Percentiles rank a stretch among this genome's conserved stretches.
Conservation (phyloP, 2,888 invertebrate species). For the Hirtodrosophila alboralis region DNA sequence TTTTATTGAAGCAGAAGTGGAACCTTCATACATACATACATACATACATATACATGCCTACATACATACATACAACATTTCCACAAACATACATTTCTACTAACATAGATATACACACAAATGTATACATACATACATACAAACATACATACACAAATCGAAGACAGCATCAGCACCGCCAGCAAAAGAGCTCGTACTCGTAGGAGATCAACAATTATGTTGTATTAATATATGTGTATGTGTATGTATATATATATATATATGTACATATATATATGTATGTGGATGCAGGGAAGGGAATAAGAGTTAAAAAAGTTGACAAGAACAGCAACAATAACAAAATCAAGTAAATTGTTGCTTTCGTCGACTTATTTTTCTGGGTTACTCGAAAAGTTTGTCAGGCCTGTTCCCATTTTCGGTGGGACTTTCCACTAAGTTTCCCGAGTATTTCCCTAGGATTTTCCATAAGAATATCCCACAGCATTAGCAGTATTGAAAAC, state of each 20-base stretch:
- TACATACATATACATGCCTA: background rate
- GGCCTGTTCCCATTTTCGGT: background rate
- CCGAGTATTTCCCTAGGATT: too few relatives aligned
- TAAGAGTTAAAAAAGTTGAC: slow-evolving; percentile 26
- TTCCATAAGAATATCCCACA: too few relatives aligned
- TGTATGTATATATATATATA: background rate
- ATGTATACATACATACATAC: background rate
- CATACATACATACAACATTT: slow-evolving; percentile 5
- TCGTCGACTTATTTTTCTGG: slow-evolving; percentile 33
- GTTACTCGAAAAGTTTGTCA: slow-evolving; percentile 15
- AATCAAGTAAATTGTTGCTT: slow-evolving; percentile 35
- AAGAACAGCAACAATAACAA: slow-evolving; percentile 39
- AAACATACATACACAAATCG: slow-evolving; percentile 1
- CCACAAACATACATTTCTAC: background rate
- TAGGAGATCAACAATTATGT: slow-evolving; percentile 45
- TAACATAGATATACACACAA: too few relatives aligned
- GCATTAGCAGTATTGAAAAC: too few relatives aligned
- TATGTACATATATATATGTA: background rate
- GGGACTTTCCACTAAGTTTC: too few relatives aligned
- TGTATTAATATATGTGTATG: slow-evolving; percentile 6
- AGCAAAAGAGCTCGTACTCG: slow-evolving; percentile 17
- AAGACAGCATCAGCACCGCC: slow-evolving; percentile 25
- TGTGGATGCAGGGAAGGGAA: slow-evolving; percentile 12
- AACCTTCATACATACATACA: slow-evolving; percentile 3
- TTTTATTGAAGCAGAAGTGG: slow-evolving; percentile 23